Evolutionary conservation across 2,888 invertebrate genomes (phyloP).

Genomic region (Trimorus sp.): DNA sequence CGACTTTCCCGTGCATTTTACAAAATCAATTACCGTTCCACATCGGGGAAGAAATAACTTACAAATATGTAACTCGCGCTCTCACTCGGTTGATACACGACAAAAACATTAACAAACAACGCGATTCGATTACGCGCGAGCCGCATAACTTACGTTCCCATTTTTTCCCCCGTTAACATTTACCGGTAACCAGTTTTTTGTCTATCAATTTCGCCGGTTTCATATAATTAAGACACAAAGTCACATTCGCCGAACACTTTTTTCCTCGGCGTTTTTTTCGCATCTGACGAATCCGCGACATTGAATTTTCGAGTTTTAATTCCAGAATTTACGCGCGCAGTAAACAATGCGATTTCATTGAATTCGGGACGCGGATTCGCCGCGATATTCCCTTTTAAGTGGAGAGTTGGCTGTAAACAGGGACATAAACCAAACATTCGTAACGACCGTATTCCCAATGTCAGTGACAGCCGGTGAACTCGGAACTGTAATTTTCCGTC

Average conservation of each 20-base stretch:
- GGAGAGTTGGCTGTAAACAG: not conserved
- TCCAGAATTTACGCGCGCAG: too few species aligned
- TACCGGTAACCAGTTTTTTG: constrained; percentile 3
- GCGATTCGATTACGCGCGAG: not conserved
- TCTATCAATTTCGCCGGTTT: constrained; percentile 3
- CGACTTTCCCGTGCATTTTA: too few species aligned
- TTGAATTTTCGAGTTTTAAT: too few species aligned
- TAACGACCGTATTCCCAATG: constrained; percentile 18
- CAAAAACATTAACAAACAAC: not conserved
- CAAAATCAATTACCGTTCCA: too few species aligned
- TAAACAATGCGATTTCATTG: too few species aligned
- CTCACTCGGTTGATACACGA: not conserved
- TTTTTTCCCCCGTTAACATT: not conserved
- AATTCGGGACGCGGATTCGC: too few species aligned
- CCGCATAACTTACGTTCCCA: not conserved
- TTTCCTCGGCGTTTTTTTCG: not conserved
- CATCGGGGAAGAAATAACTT: too few species aligned
- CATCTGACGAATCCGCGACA: not conserved
- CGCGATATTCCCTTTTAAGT: not conserved
- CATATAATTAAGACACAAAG: constrained; percentile 21
- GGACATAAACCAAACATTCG: constrained; percentile 19
- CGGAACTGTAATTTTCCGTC: constrained; percentile 11
- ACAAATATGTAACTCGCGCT: too few species aligned
- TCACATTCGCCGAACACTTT: not conserved
- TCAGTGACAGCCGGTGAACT: constrained; percentile 18